phyloP scores from a whole-genome alignment of 1,140 invertebrate species.

The Bradynema listronoti region DNA sequence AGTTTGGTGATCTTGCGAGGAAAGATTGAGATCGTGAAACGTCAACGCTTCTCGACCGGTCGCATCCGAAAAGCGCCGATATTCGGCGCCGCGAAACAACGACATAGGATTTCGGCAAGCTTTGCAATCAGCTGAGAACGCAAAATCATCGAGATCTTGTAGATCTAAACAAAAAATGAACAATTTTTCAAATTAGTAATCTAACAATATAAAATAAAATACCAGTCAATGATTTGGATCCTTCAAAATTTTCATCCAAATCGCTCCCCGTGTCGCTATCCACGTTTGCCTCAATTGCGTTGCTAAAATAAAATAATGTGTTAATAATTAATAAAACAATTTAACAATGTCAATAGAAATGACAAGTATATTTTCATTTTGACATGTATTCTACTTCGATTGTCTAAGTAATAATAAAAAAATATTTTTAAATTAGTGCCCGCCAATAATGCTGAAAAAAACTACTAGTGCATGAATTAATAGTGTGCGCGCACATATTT shows the following conservation, averaged over 20 bases:
- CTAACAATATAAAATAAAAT: not conserved
- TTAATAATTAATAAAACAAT: not conserved
- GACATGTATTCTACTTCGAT: not conserved
- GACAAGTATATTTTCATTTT: not conserved
- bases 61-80: constrained; percentile 77
- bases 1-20: constrained; percentile 95
- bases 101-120: constrained; percentile 95
- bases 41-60: constrained; percentile 90
- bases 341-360: no score
- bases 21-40: constrained; percentile 98
- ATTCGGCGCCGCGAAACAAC: constrained; percentile 89
- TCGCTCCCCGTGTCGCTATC: constrained; percentile 52
- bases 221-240: constrained; percentile 33
- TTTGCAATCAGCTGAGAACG: constrained; percentile 70
- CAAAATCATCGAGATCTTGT: constrained; percentile 26
- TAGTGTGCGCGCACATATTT: no score
- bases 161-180: constrained; percentile 25
- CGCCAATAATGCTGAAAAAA: not conserved
- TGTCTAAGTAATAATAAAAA: not conserved
- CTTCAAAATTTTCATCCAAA: constrained; percentile 47
- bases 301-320: constrained; percentile 37
- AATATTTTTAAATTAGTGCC: not conserved
- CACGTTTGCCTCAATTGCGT: constrained; percentile 51
- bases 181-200: constrained; percentile 13
- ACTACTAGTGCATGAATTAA: no score